Conservation (phyloP, 2,888 invertebrate genomes). For the Latrodectus hesperus region DNA sequence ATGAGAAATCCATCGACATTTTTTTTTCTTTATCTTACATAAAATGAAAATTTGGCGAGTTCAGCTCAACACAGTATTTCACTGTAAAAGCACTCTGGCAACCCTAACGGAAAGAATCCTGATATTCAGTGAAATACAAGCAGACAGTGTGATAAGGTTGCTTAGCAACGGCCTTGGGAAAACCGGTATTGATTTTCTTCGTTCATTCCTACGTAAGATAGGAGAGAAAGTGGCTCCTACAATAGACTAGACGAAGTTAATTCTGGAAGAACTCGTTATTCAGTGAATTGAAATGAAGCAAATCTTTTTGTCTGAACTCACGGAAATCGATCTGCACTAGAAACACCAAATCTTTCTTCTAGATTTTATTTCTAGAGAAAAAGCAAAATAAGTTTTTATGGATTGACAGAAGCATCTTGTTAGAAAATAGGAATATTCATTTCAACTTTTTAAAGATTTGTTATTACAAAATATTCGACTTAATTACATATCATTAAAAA, state of each 20-base stretch:
- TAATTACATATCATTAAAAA: no score
- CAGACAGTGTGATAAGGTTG: conserved; percentile 11
- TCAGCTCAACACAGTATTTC: background rate
- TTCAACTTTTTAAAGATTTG: no score
- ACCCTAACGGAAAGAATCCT: background rate
- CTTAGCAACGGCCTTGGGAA: conserved; percentile 23
- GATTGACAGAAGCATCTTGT: no score
- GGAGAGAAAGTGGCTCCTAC: background rate
- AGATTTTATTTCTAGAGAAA: no score
- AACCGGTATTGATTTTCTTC: conserved; percentile 8
- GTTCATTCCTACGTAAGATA: conserved; percentile 21
- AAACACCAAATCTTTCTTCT: no score
- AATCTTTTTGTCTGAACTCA: no score
- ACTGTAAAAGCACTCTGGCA: background rate
- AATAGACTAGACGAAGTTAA: background rate
- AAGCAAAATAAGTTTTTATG: no score
- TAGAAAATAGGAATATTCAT: no score
- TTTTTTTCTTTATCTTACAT: no score
- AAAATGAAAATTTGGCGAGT: background rate
- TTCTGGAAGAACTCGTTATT: background rate
- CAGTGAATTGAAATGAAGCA: background rate
- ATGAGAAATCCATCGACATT: no score
- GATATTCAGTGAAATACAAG: background rate
- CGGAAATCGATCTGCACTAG: no score
- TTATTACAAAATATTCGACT: no score